Evolutionary conservation across 2,888 invertebrate genomes (phyloP).

Genomic region (Aphidoletes aphidimyza): DNA sequence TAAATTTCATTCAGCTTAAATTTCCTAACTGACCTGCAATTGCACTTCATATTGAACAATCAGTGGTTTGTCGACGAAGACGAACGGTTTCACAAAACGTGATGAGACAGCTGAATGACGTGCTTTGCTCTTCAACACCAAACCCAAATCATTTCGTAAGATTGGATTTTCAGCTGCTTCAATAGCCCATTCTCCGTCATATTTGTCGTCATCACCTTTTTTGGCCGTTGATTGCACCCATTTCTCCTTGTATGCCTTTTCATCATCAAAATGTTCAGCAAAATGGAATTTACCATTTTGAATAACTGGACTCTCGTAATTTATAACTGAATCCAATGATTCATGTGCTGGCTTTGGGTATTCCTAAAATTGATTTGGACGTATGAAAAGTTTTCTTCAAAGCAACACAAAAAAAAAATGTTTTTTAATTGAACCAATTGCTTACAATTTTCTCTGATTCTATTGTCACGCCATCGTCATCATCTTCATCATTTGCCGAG

Average conservation of each 20-base stretch:
- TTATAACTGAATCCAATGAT: constrained; percentile 55
- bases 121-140: constrained; percentile 93
- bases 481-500: neutral
- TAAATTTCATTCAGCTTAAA: too few relatives aligned
- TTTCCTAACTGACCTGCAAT: constrained; percentile 76
- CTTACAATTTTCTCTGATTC: constrained; percentile 33
- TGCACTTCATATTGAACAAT: constrained; percentile 94
- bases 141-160: constrained; percentile 84
- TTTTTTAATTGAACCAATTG: too few relatives aligned
- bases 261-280: constrained; percentile 88
- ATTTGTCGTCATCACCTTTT: constrained; percentile 92
- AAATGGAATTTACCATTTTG: constrained; percentile 75
- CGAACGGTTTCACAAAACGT: constrained; percentile 80
- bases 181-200: constrained; percentile 86
- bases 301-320: constrained; percentile 79
- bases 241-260: constrained; percentile 74
- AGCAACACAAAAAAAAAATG: neutral
- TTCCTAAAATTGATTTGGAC: constrained; percentile 43
- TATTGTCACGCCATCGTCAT: neutral
- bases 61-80: constrained; percentile 83
- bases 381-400: neutral
- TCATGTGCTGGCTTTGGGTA: constrained; percentile 13
- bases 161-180: constrained; percentile 82
- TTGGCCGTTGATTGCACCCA: constrained; percentile 93
- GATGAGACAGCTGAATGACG: constrained; percentile 95